Evolutionary conservation across 2,888 invertebrate genomes (phyloP), one percentile per base, ranked within the genome.

Genomic region (Bellardia pandia): DNA sequence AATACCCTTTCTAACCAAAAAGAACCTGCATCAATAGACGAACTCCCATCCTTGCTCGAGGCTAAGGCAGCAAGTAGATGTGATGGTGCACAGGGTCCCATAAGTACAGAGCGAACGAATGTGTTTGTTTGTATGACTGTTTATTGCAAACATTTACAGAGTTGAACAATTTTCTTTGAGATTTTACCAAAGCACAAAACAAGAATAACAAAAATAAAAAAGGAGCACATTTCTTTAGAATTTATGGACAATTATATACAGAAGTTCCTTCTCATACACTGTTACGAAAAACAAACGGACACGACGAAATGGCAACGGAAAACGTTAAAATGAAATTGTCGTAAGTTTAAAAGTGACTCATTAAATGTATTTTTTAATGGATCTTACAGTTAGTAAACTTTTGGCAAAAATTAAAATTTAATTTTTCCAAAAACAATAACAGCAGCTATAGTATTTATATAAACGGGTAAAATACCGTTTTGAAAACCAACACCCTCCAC

Each of bases 281-380:
- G 79, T 33, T 56, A 51, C 81, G 72, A 62, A 76, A 79, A 74
- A 64, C 66, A 80, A 86, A 80, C 86, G 86, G 86, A 86, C 86
- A 84, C 86, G 60, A 74, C 72, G 84, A 80, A 86, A 80, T 72
- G 48, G 84, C 86, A 86, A 80, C 86, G 86, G 86, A 86, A 84
- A 86, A 74, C 86, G 86, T 81, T 86, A 66, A 86, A 86, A 84
- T 86, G 77, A 84, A 86, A 86, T 86, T 86, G 86, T 86, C 86
- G 86, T 77, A 84, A 86, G 86, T 86, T 86, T 80, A 86, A 86
- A 86, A 86, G 86, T 84, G 86, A 86, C 86, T 86, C 86, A 86
- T 86, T 86, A 86, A 86, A 86, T 84, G 66, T 84, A 77, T 77
- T 86, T 86, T 85, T 86, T 86, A 86, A 86, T 86, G 84, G 84